Base-by-base conservation (phyloP, 1,140 invertebrate species). In the Cephus cinctus region DNA sequence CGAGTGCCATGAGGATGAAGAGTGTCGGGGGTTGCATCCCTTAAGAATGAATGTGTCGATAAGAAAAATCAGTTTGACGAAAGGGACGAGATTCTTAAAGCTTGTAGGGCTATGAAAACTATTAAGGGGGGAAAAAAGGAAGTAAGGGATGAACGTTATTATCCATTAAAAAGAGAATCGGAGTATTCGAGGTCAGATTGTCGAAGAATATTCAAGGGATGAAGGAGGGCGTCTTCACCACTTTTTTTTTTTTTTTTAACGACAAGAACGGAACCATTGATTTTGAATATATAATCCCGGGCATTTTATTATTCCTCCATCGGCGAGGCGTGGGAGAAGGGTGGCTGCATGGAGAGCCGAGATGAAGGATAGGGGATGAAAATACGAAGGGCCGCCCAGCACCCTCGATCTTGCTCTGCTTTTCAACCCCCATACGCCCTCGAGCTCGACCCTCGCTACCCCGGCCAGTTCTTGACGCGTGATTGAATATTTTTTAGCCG, bases 401-500 rank as follows among this genome's bases (percentile, higher is more conserved):
- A 36, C 31, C 43, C 43, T 36, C 43, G 32, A 31, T 45, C 43
- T 45, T 32, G 14, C 35, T 34, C n/a, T 30, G 35, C 42, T 19
- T 44, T 44, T 34, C 42, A 9, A 25, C 21, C 39, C 34, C 34
- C 23, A 50, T 49, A 50, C 45, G 53, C 53, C 50, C 41, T 51
- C 47, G 39, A 27, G 47, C 52, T 48, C 47, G 47, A 55, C 59
- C 59, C 59, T 56, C 48, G 48, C 52, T 56, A 46, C 18, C 52
- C 48, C 44, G 45, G 55, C 46, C 56, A 59, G 61, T 71, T 65
- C 72, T 73, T 75, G 71, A 73, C 69, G 69, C 69, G 68, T 73
- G 72, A 75, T 75, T 73, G 71, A 75, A 75, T 75, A 75, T 73
- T 75, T 75, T 75, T 75, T 72, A 71, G 69, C 59, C 59, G 61